Evolutionary conservation across 2,888 invertebrate species (phyloP).

Genomic region (Mechanitis messenoides): DNA sequence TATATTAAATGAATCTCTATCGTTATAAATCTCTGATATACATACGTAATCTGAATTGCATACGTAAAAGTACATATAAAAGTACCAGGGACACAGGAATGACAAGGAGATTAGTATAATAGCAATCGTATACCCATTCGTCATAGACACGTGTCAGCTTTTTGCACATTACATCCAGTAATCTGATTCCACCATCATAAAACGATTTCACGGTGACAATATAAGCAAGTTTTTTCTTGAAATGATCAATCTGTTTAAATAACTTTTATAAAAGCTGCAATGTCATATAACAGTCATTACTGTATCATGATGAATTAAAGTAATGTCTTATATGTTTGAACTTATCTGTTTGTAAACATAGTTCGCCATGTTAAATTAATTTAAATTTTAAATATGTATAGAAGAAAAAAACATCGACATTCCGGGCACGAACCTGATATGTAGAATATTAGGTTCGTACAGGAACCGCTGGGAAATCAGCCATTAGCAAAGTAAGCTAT

Average conservation of each 20-base stretch:
- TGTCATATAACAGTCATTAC: no score
- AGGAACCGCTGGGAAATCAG: no score
- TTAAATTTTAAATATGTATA: neutral
- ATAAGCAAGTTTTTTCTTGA: neutral
- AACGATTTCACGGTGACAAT: conserved; percentile 17
- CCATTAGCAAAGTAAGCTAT: no score
- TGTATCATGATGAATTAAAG: no score
- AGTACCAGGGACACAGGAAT: neutral
- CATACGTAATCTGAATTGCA: no score
- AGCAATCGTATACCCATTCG: conserved; percentile 16
- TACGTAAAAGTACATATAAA: neutral
- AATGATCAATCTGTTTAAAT: no score
- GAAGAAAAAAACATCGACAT: no score
- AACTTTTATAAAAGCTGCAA: no score
- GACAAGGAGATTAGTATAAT: conserved; percentile 11
- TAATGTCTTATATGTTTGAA: no score
- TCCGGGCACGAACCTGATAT: neutral
- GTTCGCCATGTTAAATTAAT: neutral
- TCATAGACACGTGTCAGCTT: conserved; percentile 14
- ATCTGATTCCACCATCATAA: conserved; percentile 2
- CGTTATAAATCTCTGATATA: no score
- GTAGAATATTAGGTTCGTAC: neutral
- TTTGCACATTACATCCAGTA: conserved; percentile 18
- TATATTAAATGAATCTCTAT: no score
- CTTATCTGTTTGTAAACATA: neutral